phyloP scores from a whole-genome alignment of 2,888 invertebrate species.

The Hesperia comma region DNA sequence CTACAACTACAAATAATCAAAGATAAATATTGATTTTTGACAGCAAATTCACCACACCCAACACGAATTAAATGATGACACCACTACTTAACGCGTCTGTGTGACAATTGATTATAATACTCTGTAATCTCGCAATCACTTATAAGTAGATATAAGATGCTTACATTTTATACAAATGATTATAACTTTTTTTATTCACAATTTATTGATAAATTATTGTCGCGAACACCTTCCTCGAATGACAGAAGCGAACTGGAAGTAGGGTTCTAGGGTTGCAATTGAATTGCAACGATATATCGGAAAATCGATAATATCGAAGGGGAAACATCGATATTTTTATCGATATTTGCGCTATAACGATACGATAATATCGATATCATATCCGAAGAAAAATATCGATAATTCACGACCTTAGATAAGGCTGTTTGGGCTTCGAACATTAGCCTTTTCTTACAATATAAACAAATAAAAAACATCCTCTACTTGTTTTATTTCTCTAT shows the following conservation, averaged over 20 bases:
- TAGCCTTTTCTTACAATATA: too few species aligned
- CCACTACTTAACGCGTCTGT: conserved; percentile 26
- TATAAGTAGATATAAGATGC: background rate
- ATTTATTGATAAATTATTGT: conserved; percentile 46
- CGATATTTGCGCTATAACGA: too few species aligned
- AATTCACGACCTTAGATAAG: too few species aligned
- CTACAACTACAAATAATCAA: conserved; percentile 15
- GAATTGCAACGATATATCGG: too few species aligned
- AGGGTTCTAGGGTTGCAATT: too few species aligned
- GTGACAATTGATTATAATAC: conserved; percentile 4
- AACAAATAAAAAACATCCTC: too few species aligned
- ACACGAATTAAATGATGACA: conserved; percentile 41
- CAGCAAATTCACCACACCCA: conserved; percentile 50
- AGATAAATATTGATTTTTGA: conserved; percentile 40
- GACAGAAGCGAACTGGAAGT: conserved; percentile 75
- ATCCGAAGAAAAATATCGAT: too few species aligned
- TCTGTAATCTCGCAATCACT: background rate
- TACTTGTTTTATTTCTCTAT: too few species aligned
- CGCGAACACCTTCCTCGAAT: conserved; percentile 61
- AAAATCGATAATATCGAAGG: too few species aligned
- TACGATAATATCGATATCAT: too few species aligned
- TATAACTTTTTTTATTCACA: conserved; percentile 9
- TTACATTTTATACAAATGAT: conserved; percentile 23
- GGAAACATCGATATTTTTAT: too few species aligned
- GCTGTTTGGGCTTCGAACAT: too few species aligned